phyloP scores from a whole-genome alignment of 2,888 invertebrate species.

The Pharmacophagus antenor region DNA sequence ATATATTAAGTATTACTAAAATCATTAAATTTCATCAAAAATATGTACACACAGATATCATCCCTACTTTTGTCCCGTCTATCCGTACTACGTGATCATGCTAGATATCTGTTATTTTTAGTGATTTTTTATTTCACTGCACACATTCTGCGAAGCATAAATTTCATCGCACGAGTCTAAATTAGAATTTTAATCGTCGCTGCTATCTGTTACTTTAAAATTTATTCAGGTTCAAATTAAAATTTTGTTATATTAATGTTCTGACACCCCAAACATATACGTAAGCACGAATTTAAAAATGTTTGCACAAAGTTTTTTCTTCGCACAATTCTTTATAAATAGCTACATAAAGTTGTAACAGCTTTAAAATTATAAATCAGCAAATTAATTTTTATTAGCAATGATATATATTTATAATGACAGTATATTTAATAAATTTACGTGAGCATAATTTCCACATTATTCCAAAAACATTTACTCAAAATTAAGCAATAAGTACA shows the following conservation, averaged over 20 bases:
- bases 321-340: background rate
- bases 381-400: too few species aligned
- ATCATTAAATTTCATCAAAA: background rate
- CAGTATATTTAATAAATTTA: too few species aligned
- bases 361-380: too few species aligned
- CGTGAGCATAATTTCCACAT: background rate
- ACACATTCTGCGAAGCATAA: constrained; percentile 68
- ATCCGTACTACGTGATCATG: constrained; percentile 22
- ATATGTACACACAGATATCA: background rate
- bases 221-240: constrained; percentile 45
- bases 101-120: constrained; percentile 65
- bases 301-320: background rate
- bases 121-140: constrained; percentile 64
- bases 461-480: background rate
- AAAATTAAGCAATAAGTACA: background rate
- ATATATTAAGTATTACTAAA: background rate
- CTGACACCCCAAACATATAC: background rate
- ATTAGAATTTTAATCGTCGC: constrained; percentile 73
- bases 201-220: constrained; percentile 74
- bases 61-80: background rate
- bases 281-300: background rate
- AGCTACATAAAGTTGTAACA: background rate
- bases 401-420: too few species aligned
- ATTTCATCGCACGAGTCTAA: constrained; percentile 72
- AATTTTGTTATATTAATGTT: constrained; percentile 5